Evolutionary conservation across 2,797 vertebrate species (phyloP).

Genomic region (Sibirionetta formosa): DNA sequence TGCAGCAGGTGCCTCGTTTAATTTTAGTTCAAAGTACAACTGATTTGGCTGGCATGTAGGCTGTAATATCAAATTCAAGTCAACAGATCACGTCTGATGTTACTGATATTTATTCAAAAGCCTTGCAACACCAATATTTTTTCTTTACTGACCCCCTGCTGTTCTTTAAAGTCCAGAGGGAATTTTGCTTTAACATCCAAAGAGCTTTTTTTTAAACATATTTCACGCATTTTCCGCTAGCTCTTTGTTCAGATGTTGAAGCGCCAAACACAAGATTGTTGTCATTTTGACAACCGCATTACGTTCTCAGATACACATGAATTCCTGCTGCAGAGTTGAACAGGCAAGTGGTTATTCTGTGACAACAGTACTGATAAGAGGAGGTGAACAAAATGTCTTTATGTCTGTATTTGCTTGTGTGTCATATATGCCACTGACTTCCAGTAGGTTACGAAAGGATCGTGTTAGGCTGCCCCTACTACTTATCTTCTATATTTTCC

Average conservation of each 20-base stretch:
- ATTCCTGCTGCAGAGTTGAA: slow-evolving; percentile 61
- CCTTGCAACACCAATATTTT: neutral
- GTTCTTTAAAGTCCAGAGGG: slow-evolving; percentile 10
- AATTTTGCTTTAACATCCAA: slow-evolving; percentile 26
- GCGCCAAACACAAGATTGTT: slow-evolving; percentile 42
- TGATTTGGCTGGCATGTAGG: neutral
- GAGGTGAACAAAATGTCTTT: slow-evolving; percentile 61
- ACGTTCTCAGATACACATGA: slow-evolving; percentile 53
- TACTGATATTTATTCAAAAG: slow-evolving; percentile 6
- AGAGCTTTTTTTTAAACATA: neutral
- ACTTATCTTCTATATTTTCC: neutral
- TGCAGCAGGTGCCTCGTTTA: neutral
- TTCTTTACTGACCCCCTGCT: neutral
- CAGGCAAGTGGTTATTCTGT: slow-evolving; percentile 49
- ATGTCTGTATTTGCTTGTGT: slow-evolving; percentile 1
- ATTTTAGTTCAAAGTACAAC: slow-evolving; percentile 27
- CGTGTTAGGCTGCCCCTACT: neutral
- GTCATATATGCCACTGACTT: neutral
- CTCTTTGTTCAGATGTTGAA: slow-evolving; percentile 41
- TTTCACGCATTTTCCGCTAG: slow-evolving; percentile 34
- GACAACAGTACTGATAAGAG: slow-evolving; percentile 68
- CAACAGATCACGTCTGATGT: neutral
- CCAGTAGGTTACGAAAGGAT: neutral
- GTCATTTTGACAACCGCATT: slow-evolving; percentile 73
- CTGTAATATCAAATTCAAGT: neutral